Base-by-base conservation (phyloP, 2,113 vertebrate species). In the Hippocampus zosterae region DNA sequence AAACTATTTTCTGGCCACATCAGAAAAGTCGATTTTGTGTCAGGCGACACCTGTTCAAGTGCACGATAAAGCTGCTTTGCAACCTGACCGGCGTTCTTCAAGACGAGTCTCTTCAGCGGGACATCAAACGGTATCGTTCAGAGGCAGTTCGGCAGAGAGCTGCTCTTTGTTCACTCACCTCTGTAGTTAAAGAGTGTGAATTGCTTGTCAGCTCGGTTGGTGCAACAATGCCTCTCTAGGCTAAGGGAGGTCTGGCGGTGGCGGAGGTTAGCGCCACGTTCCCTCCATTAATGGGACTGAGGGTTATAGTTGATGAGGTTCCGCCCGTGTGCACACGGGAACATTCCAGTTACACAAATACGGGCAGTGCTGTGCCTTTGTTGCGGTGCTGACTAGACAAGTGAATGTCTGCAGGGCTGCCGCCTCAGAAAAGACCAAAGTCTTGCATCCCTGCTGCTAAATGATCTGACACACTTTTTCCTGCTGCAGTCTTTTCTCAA, bases 381-480 rank as follows among this genome's bases (percentile, higher is more conserved):
- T 90, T 89, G 87, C 85, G 71, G 77, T 87, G 89, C 85, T 87
- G 85, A 89, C 83, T 81, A 81, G 83, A 85, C 88, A 88, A 81
- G 85, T 84, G 89, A 68, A 70, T 85, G 87, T 88, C 81, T 88
- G 87, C 81, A 83, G 87, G 81, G 84, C 82, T 76, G 67, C 85
- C 68, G 85, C 86, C 84, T 84, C 74, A 78, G 69, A 83, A 87
- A 85, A 89, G 82, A 80, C 60, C 59, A 73, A 60, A 84, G 84
- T 85, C 60, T 70, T 74, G 77, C 84, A 85, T 88, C 87, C 85
- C 90, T 64, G 84, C 86, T 85, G 87, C 72, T 86, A 87, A 90
- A 90, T 81, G 85, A 90, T 90, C 86, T 88, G 90, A 88, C 89
- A 91, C 84, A 86, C 87, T 85, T 89, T 88, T 74, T 76, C 68